phyloP scores from a whole-genome alignment of 2,113 vertebrate species.

The Thinocorus orbignyianus region DNA sequence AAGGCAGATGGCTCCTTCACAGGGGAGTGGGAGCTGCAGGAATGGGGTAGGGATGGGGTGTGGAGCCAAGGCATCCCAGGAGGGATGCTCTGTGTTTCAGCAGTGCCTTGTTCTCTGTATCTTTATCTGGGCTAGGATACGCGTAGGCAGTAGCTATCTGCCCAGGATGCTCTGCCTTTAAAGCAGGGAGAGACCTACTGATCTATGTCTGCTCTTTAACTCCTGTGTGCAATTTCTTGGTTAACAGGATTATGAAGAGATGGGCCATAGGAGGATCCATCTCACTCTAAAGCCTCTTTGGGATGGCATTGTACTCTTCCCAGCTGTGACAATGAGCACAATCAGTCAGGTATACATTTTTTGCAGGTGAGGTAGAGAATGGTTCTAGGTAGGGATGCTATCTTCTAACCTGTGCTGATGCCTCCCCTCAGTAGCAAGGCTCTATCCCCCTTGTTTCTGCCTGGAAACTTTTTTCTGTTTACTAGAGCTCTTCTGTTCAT shows the following conservation, averaged over 20 bases:
- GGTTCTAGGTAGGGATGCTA: neutral
- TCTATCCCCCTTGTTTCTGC: neutral
- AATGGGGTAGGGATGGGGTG: slow-evolving; percentile 39
- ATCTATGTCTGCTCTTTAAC: accelerated
- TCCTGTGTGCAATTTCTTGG: neutral
- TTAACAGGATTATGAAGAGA: neutral
- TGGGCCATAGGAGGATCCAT: neutral
- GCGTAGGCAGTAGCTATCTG: neutral
- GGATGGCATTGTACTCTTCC: neutral
- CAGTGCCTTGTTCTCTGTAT: neutral
- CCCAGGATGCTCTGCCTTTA: neutral
- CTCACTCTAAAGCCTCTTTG: neutral
- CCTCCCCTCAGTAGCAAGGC: neutral
- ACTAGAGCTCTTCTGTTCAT: neutral
- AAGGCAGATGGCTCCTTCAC: neutral
- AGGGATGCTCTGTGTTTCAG: neutral
- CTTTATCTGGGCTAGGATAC: neutral
- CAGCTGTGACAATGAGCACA: neutral
- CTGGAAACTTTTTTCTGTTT: neutral
- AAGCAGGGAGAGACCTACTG: neutral
- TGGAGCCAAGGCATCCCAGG: neutral
- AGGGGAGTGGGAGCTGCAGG: slow-evolving; percentile 24
- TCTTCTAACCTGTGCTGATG: neutral
- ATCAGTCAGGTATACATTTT: neutral
- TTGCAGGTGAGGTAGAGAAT: neutral